Percentiles rank a stretch among this genome's conserved stretches.
These are phyloP conservation scores for Drosophila suzukii DNA, from an alignment of 1,140 invertebrate species.

Conservation along the genomic window DNA sequence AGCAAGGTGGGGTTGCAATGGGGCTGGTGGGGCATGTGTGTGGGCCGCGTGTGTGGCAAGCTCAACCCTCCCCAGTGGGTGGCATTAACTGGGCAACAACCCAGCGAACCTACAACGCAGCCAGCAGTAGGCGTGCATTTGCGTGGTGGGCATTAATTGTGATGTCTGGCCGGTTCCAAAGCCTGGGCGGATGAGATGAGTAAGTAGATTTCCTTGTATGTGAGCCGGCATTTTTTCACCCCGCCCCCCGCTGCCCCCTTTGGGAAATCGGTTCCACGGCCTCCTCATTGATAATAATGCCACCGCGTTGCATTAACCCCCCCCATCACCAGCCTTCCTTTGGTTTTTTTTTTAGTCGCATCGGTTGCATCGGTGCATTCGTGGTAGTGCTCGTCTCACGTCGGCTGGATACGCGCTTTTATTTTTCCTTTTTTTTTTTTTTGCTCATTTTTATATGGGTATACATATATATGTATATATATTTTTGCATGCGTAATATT, in stretches of 20 bases:
- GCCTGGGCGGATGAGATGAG: slow-evolving; percentile 69
- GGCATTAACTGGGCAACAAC: slow-evolving; percentile 67
- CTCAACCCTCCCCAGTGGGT: slow-evolving; percentile 39
- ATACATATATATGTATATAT: slow-evolving; percentile 32
- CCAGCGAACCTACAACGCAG: slow-evolving; percentile 17
- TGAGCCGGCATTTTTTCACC: slow-evolving; percentile 36
- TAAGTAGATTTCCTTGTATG: slow-evolving; percentile 82
- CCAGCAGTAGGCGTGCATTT: slow-evolving; percentile 29
- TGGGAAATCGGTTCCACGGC: slow-evolving; percentile 24
- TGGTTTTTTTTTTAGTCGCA: slow-evolving; percentile 12
- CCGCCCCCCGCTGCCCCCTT: slow-evolving; percentile 1
- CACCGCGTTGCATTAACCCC: slow-evolving; percentile 26
- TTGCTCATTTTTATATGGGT: slow-evolving; percentile 35
- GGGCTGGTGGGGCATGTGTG: not conserved
- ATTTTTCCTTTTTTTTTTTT: slow-evolving; percentile 16
- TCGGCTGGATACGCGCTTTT: slow-evolving; percentile 48
- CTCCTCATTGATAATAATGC: slow-evolving; percentile 81
- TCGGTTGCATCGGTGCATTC: slow-evolving; percentile 44
- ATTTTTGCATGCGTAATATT: slow-evolving; percentile 74
- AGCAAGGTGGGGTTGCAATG: slow-evolving; percentile 27
- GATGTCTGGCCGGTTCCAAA: slow-evolving; percentile 67
- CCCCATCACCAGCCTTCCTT: slow-evolving; percentile 3
- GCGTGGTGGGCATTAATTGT: slow-evolving; percentile 74
- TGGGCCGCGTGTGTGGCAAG: too few species aligned
- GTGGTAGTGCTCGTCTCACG: slow-evolving; percentile 44